These are phyloP conservation scores for Muscicapa striata DNA, from an alignment of 2,797 vertebrate species.

Conservation along the genomic window DNA sequence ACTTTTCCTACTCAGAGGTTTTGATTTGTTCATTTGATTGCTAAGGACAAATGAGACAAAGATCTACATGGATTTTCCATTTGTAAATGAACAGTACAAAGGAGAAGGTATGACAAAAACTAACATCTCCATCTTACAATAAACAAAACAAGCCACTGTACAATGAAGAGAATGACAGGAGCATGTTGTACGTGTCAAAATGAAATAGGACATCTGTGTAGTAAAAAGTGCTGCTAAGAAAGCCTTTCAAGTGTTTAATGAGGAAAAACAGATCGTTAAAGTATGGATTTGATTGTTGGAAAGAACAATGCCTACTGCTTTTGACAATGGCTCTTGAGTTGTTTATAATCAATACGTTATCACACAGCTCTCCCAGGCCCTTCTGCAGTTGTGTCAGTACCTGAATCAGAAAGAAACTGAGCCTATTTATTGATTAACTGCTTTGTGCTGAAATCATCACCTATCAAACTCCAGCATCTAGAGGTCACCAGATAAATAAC, in stretches of 20 bases:
- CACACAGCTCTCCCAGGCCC: not conserved
- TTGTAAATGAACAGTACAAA: constrained; percentile 17
- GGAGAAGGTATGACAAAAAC: not conserved
- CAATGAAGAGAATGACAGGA: not conserved
- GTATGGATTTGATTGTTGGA: constrained; percentile 53
- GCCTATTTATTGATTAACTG: constrained; percentile 56
- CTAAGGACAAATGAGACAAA: not conserved
- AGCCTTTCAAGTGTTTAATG: constrained; percentile 56
- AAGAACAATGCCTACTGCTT: constrained; percentile 42
- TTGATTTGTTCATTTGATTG: not conserved
- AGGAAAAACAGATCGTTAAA: constrained; percentile 59
- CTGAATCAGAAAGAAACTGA: not conserved
- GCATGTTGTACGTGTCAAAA: constrained; percentile 20
- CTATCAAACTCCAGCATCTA: constrained; percentile 64
- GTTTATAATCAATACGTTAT: constrained; percentile 44
- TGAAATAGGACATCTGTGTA: not conserved
- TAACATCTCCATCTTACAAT: not conserved
- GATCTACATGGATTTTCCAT: constrained; percentile 11
- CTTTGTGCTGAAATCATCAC: constrained; percentile 73
- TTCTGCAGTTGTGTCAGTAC: not conserved
- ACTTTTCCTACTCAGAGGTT: not conserved
- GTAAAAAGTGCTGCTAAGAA: constrained; percentile 26
- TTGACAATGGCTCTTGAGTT: constrained; percentile 26
- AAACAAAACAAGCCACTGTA: constrained; percentile 20
- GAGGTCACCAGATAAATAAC: constrained; percentile 66